These are phyloP conservation scores for Conus ventricosus DNA, from an alignment of 1,140 invertebrate species.

Conservation along the genomic window DNA sequence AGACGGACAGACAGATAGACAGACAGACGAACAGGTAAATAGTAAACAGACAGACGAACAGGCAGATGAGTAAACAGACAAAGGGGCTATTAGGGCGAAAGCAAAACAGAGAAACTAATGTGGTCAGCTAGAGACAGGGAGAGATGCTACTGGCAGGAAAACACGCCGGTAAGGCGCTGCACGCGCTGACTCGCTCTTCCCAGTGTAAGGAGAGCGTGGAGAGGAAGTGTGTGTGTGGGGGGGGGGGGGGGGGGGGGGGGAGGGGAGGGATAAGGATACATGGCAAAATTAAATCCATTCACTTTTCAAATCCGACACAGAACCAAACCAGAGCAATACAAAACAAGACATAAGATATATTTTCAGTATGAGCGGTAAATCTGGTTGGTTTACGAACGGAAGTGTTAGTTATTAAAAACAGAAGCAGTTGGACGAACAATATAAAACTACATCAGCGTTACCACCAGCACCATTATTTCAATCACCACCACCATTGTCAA, in stretches of 20 bases:
- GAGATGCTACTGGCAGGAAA: not conserved
- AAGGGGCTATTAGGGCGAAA: not conserved
- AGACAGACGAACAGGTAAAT: not conserved
- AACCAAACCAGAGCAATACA: no score
- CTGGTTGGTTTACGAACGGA: no score
- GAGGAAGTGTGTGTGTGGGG: not conserved
- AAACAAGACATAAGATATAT: no score
- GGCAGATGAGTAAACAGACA: not conserved
- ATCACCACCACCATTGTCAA: no score
- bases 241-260: not conserved
- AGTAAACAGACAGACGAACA: not conserved
- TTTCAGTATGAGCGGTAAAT: no score
- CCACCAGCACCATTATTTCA: no score
- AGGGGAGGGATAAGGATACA: not conserved
- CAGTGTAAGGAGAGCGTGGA: not conserved
- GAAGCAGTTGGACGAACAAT: no score
- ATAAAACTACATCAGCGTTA: no score
- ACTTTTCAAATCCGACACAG: no score
- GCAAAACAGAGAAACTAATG: not conserved
- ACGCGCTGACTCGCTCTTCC: not conserved
- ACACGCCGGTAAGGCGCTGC: no score
- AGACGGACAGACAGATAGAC: not conserved
- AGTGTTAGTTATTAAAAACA: no score
- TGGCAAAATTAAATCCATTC: not conserved
- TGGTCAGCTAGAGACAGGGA: not conserved